Base-by-base conservation (phyloP, 2,113 vertebrate genomes). In the chimpanzee (Pan troglodytes) region DNA sequence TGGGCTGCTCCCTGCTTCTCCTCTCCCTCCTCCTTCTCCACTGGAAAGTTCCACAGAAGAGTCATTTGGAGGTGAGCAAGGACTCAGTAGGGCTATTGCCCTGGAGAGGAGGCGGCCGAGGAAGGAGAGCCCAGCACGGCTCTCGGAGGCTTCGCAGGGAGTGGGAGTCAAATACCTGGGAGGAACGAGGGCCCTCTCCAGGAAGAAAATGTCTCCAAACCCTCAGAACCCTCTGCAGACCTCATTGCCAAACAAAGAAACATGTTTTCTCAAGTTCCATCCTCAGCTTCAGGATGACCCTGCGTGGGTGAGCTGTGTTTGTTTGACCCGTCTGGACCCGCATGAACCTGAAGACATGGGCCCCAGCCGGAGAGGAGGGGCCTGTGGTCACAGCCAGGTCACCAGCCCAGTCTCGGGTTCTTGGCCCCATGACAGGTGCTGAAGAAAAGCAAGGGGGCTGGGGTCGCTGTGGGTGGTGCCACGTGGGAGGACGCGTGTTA, bases 351-450 rank as follows among this genome's bases (percentile, higher is more conserved):
- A 61, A 67, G 50, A 6, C 0, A 1, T 6, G 14, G 18, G 3
- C 67, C 13, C 12, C 14, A 2, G 38, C 8, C 4, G 32, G 35
- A 6, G 12, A 0, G 5, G 45, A 1, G 27, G 35, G 13, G 14
- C 9, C 32, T 9, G 7, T 27, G n/a, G 23, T 0, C 1, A 5
- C 59, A 11, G 3, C 22, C 18, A 43, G 5, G 59, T 4, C 11
- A 18, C 43, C 70, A 50, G 55, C 55, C 81, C 10, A 7, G 32
- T 40, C 76, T 38, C 10, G 7, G 20, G 13, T 40, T 52, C 50
- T 32, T 6, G 20, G 43, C 16, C 20, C 30, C 30, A 25, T 12
- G 45, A 25, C 20, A 78, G 11, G 43, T 3, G 3, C 25, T 6
- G 35, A 25, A 25, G 40, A 52, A 30, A 75, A 68, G 40, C 35